Percentiles rank a stretch among this genome's conserved stretches.
Conservation (phyloP, 2,888 invertebrate species). For the Lasius fuliginosus region DNA sequence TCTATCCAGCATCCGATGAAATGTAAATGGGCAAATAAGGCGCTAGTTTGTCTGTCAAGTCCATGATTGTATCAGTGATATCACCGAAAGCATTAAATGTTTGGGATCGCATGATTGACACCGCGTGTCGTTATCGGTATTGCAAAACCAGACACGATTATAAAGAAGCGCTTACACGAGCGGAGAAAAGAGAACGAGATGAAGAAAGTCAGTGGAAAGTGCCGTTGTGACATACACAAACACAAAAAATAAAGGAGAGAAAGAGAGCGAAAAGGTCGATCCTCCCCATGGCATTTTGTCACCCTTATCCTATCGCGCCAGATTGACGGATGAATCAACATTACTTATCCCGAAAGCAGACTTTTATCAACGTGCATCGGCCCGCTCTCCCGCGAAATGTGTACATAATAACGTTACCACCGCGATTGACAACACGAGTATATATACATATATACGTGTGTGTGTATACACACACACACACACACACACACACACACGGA, state of each 20-base stretch:
- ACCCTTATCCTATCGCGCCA: not conserved
- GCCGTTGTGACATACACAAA: not conserved
- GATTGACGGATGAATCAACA: slow-evolving; percentile 6
- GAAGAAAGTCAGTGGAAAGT: slow-evolving; percentile 32
- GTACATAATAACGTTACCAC: slow-evolving; percentile 30
- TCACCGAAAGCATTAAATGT: not conserved
- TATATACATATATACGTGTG: not conserved
- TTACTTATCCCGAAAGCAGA: slow-evolving; percentile 43
- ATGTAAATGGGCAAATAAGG: not conserved
- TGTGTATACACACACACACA: too few relatives aligned
- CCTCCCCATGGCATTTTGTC: not conserved
- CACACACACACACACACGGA: too few relatives aligned
- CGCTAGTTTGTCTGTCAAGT: slow-evolving; percentile 42
- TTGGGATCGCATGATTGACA: slow-evolving; percentile 36
- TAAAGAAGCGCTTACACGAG: slow-evolving; percentile 6
- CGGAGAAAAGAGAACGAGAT: not conserved
- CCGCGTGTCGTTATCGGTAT: slow-evolving; percentile 34
- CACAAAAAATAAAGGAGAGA: slow-evolving; percentile 7
- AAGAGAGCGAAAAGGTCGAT: not conserved
- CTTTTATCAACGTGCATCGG: slow-evolving; percentile 39
- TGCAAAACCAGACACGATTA: slow-evolving; percentile 41
- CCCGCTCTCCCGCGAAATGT: slow-evolving; percentile 30
- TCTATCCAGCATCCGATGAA: not conserved
- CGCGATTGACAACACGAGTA: not conserved
- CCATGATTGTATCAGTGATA: slow-evolving; percentile 26